These are phyloP conservation scores for Gymnobelideus leadbeateri DNA, from an alignment of 2,113 vertebrate species.

Conservation along the genomic window DNA sequence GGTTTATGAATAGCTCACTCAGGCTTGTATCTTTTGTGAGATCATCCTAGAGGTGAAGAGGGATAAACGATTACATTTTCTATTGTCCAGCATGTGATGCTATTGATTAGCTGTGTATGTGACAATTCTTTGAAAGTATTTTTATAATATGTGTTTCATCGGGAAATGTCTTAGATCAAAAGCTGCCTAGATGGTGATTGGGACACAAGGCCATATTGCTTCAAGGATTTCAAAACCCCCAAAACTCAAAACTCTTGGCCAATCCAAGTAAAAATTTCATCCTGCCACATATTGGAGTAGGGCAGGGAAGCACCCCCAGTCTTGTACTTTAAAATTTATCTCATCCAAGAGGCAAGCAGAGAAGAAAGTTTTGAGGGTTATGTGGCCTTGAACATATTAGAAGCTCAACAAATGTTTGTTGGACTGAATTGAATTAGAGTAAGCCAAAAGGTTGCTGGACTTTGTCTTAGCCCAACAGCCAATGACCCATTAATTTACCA, in stretches of 20 bases:
- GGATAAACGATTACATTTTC: constrained; percentile 33
- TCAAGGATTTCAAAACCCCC: constrained; percentile 43
- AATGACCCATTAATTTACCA: constrained; percentile 55
- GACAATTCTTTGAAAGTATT: constrained; percentile 50
- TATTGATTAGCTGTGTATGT: constrained; percentile 60
- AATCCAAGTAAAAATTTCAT: neutral
- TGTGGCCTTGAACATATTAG: neutral
- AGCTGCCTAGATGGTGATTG: constrained; percentile 34
- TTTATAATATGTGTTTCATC: constrained; percentile 43
- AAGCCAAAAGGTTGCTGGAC: constrained; percentile 55
- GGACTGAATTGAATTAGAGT: neutral
- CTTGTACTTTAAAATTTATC: constrained; percentile 3
- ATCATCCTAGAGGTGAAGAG: constrained; percentile 37
- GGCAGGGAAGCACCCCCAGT: neutral
- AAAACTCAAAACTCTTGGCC: neutral
- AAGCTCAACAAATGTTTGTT: neutral
- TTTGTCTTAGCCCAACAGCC: constrained; percentile 54
- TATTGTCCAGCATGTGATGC: constrained; percentile 47
- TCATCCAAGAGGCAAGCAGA: neutral
- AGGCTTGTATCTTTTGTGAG: constrained; percentile 47
- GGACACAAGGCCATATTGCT: constrained; percentile 2
- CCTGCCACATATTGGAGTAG: neutral
- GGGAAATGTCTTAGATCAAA: constrained; percentile 37
- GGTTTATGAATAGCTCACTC: constrained; percentile 43
- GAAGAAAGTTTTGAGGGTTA: constrained; percentile 37